phyloP scores from a whole-genome alignment of 2,113 vertebrate genomes.

The Mirounga angustirostris region DNA sequence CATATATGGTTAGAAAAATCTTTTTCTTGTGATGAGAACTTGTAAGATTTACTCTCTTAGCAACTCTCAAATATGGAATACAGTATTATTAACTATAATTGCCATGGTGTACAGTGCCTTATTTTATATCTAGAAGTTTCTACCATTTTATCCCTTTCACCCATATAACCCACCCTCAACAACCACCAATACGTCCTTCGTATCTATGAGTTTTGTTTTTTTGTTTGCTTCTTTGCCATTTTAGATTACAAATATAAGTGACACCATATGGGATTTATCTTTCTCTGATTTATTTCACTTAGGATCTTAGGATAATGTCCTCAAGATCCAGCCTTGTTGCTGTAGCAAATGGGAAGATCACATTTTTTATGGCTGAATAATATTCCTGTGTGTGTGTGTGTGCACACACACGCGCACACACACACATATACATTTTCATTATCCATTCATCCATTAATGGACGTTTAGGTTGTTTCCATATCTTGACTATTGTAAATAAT shows the following conservation, averaged over 20 bases:
- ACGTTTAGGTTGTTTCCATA: not conserved
- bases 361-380: not conserved
- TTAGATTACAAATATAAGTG: not conserved
- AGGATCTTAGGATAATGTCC: not conserved
- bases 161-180: not conserved
- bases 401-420: not conserved
- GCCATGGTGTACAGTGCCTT: not conserved
- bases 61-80: not conserved
- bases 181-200: not conserved
- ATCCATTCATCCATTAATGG: not conserved
- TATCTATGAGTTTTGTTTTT: not conserved
- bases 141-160: not conserved
- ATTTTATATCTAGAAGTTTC: conserved; percentile 1
- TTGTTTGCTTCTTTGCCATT: not conserved
- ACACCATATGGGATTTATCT: not conserved
- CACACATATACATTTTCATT: not conserved
- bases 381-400: not conserved
- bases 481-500: not conserved
- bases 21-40: not conserved
- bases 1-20: not conserved
- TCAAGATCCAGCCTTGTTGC: not conserved
- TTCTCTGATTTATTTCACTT: not conserved
- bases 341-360: not conserved
- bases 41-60: not conserved
- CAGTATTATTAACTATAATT: not conserved